Evolutionary conservation across 2,888 invertebrate genomes (phyloP).

Genomic region (Dyspetes luteomarginatus): DNA sequence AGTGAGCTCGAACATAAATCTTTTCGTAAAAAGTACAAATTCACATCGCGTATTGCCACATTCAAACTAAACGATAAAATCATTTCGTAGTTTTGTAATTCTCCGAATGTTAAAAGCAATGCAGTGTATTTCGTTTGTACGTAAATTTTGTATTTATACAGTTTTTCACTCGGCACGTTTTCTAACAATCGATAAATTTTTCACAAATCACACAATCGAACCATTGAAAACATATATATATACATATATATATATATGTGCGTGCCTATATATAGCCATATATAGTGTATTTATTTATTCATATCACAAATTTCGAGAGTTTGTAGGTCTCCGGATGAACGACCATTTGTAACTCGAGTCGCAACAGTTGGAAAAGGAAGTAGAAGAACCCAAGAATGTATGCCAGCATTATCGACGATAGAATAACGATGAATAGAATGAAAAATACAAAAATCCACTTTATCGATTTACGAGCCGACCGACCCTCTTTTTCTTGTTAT

Average conservation of each 20-base stretch:
- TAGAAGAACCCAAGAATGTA: constrained; percentile 78
- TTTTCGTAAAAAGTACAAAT: no score
- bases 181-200: constrained; percentile 1
- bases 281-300: constrained; percentile 28
- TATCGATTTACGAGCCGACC: not conserved
- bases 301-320: constrained; percentile 77
- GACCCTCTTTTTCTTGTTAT: not conserved
- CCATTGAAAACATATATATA: not conserved
- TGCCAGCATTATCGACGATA: constrained; percentile 73
- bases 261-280: not conserved
- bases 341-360: constrained; percentile 78
- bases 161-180: constrained; percentile 1
- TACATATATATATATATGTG: not conserved
- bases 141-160: not conserved
- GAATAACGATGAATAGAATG: not conserved
- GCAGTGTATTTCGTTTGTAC: not conserved
- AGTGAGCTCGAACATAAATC: no score
- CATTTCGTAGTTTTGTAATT: not conserved
- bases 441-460: not conserved
- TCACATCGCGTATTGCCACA: no score
- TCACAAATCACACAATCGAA: not conserved
- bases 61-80: no score
- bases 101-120: no score
- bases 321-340: constrained; percentile 76
- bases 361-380: constrained; percentile 76